Evolutionary conservation across 2,113 vertebrate genomes (phyloP).

Genomic region (Xiphias gladius): DNA sequence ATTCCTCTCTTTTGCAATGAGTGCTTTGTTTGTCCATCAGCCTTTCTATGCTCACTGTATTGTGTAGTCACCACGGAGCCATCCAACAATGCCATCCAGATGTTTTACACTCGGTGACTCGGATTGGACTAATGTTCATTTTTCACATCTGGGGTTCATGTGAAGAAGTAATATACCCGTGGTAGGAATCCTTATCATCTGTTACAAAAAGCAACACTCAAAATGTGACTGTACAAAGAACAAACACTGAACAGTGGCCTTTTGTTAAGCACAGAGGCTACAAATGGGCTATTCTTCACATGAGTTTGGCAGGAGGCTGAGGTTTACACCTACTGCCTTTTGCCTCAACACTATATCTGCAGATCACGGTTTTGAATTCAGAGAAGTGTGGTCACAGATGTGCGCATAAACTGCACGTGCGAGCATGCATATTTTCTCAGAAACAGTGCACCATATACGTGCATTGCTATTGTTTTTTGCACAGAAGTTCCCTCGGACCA

Average conservation of each 20-base stretch:
- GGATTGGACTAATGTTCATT: neutral
- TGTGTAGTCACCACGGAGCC: neutral
- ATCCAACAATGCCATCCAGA: neutral
- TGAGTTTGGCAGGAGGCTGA: neutral
- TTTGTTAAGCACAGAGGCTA: slow-evolving; percentile 18
- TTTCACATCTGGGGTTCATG: neutral
- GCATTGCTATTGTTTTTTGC: neutral
- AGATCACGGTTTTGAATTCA: no score
- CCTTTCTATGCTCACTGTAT: neutral
- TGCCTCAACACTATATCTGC: neutral
- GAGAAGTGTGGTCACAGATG: neutral
- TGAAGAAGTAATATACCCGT: neutral
- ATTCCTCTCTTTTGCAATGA: neutral
- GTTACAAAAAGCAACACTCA: neutral
- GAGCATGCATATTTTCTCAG: neutral
- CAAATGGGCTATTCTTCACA: slow-evolving; percentile 46
- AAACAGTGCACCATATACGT: neutral
- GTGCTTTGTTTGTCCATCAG: neutral
- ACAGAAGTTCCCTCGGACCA: neutral
- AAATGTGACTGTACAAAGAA: neutral
- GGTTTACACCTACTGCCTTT: no score
- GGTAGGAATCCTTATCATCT: neutral
- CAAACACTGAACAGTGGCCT: slow-evolving; percentile 38
- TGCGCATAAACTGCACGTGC: neutral
- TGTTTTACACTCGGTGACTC: neutral